Conservation (phyloP, 2,113 vertebrate genomes). For the Trogon surrucura region DNA sequence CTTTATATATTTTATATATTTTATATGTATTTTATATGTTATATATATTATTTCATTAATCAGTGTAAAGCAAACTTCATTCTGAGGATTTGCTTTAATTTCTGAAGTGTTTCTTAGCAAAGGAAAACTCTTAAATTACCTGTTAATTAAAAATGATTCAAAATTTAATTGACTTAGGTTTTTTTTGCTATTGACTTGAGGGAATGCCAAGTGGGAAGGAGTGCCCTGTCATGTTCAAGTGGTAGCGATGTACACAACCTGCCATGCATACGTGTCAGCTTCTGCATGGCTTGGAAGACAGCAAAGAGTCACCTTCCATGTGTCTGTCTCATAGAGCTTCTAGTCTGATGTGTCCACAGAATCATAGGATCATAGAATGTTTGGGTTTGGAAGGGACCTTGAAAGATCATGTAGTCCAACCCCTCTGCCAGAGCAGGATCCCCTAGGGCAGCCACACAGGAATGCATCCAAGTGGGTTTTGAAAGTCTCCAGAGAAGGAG, state of each 20-base stretch:
- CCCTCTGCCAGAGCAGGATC: too few relatives aligned
- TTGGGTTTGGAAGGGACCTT: too few relatives aligned
- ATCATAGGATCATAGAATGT: too few relatives aligned
- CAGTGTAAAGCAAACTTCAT: not conserved
- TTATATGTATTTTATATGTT: too few relatives aligned
- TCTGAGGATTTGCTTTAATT: not conserved
- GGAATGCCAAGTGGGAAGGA: not conserved
- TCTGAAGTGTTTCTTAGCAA: not conserved
- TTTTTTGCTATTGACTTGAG: not conserved
- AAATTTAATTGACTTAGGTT: not conserved
- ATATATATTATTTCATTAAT: not conserved
- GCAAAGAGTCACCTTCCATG: rapidly evolving
- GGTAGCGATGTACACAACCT: not conserved
- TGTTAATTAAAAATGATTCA: not conserved
- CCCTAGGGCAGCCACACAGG: too few relatives aligned
- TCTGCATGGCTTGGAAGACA: not conserved
- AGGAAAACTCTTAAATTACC: not conserved
- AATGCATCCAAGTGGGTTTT: too few relatives aligned
- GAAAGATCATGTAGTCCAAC: too few relatives aligned
- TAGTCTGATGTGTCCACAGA: not conserved
- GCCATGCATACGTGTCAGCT: not conserved
- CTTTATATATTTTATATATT: not conserved
- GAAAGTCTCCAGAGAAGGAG: too few relatives aligned
- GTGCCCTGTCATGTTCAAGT: not conserved
- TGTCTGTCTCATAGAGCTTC: not conserved